These are phyloP conservation scores for Sitta europaea DNA, from an alignment of 2,113 vertebrate genomes.

Conservation along the genomic window DNA sequence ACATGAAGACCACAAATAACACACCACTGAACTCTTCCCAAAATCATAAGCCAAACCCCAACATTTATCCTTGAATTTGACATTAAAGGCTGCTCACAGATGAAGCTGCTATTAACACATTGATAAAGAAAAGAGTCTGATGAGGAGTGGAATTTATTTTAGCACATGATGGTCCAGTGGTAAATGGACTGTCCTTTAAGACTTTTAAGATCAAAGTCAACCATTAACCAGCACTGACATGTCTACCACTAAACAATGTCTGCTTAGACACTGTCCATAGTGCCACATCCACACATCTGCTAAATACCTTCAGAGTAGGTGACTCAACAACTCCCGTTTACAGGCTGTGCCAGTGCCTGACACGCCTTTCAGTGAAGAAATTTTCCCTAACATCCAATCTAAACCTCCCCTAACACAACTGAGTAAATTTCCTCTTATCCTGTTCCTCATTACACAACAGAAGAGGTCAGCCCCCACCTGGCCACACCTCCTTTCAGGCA, in stretches of 20 bases:
- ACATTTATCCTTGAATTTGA: background rate
- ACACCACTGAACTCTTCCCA: background rate
- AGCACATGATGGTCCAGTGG: background rate
- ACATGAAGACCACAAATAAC: background rate
- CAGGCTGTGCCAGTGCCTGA: background rate
- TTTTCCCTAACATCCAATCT: background rate
- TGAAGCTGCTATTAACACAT: background rate
- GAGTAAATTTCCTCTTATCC: background rate
- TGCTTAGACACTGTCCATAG: background rate
- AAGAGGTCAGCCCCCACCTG: background rate
- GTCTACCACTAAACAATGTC: background rate
- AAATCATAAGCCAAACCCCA: background rate
- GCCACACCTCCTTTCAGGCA: background rate
- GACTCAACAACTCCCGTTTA: background rate
- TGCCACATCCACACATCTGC: background rate
- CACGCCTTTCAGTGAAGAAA: background rate
- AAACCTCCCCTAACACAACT: background rate
- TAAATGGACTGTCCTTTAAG: background rate
- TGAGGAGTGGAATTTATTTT: background rate
- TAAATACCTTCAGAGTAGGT: background rate
- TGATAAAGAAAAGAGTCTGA: background rate
- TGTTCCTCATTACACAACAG: background rate
- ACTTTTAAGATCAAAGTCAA: background rate
- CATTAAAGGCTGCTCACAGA: background rate
- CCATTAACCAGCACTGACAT: background rate